Conservation (phyloP, 2,888 invertebrate species). For the Chaetogeoica ovagalla region DNA sequence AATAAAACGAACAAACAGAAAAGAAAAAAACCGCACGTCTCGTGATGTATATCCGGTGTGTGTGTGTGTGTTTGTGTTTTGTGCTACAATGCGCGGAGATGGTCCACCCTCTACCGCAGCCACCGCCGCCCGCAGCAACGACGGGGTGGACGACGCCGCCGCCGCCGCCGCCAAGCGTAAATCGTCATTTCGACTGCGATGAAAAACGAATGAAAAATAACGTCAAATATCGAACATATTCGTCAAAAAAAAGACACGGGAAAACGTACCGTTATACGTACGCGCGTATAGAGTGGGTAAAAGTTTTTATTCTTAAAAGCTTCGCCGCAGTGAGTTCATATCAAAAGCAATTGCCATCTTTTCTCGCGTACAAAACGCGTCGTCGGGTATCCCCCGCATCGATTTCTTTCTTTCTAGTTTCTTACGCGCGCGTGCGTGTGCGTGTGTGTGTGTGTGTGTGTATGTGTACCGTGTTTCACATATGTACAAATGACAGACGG, state of each 20-base stretch:
- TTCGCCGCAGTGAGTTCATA: constrained; percentile 42
- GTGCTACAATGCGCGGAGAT: neutral
- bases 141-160: neutral
- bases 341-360: constrained; percentile 53
- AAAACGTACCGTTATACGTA: neutral
- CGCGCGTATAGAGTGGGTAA: neutral
- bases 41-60: neutral
- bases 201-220: constrained; percentile 44
- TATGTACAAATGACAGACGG: constrained; percentile 47
- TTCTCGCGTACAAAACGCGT: constrained; percentile 36
- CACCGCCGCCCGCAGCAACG: neutral
- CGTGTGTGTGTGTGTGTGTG: no score
- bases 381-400: constrained; percentile 34
- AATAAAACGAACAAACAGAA: neutral
- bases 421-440: neutral
- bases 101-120: neutral
- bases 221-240: constrained; percentile 48
- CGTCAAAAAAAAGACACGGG: constrained; percentile 23
- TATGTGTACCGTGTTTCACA: constrained; percentile 33
- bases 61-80: neutral
- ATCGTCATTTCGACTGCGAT: constrained; percentile 9
- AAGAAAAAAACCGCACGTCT: neutral
- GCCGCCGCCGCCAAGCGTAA: neutral
- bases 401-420: constrained; percentile 39
- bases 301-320: constrained; percentile 48